Evolutionary conservation across 2,888 invertebrate genomes (phyloP).

Genomic region (Pollenia griseotomentosa): DNA sequence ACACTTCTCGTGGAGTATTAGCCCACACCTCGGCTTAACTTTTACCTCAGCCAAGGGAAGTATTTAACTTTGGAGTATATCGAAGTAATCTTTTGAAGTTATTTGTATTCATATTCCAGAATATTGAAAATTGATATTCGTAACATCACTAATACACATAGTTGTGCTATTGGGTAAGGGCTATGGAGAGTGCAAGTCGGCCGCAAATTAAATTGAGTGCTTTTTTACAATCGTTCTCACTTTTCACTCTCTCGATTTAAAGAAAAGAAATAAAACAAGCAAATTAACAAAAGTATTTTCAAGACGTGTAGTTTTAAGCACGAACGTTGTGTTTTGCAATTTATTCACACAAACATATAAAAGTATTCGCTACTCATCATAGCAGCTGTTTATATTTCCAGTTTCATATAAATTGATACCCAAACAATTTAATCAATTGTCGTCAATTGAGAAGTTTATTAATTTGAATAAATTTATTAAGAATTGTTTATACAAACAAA

Average conservation of each 20-base stretch:
- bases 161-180: not conserved
- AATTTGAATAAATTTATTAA: constrained; percentile 29
- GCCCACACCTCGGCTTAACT: too few species aligned
- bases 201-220: not conserved
- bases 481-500: constrained; percentile 4
- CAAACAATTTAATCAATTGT: constrained; percentile 38
- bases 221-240: not conserved
- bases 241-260: not conserved
- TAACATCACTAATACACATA: too few species aligned
- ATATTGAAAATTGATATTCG: too few species aligned
- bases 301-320: not conserved
- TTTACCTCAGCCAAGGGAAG: too few species aligned
- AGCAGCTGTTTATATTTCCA: constrained; percentile 11
- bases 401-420: constrained; percentile 15
- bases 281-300: not conserved
- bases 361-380: not conserved
- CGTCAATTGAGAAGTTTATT: constrained; percentile 40
- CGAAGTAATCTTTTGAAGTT: too few species aligned
- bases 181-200: not conserved
- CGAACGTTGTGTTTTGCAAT: not conserved
- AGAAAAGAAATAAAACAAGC: not conserved
- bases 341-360: not conserved
- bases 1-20: too few species aligned
- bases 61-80: too few species aligned
- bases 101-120: too few species aligned